phyloP scores from a whole-genome alignment of 1,140 invertebrate genomes.

The Drosophila nebulosa region DNA sequence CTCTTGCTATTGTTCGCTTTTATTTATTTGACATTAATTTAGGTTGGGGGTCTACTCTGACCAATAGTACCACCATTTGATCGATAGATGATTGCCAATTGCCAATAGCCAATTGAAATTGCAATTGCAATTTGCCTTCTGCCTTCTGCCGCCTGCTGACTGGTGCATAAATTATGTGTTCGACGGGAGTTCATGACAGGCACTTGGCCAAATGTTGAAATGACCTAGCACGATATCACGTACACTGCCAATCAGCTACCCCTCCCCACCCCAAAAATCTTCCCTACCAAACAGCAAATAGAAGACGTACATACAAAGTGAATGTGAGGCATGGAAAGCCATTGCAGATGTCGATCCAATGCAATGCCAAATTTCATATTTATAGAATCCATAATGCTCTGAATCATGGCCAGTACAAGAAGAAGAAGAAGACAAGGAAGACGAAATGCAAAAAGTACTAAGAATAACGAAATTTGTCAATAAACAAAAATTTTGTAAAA shows the following conservation, averaged over 20 bases:
- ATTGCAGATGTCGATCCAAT: too few species aligned
- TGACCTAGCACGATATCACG: constrained; percentile 46
- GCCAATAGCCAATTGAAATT: constrained; percentile 51
- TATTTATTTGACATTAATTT: constrained; percentile 75
- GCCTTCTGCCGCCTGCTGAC: too few species aligned
- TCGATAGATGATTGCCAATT: constrained; percentile 49
- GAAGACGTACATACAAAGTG: too few species aligned
- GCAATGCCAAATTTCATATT: too few species aligned
- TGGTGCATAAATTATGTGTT: constrained; percentile 62
- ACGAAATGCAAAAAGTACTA: too few species aligned
- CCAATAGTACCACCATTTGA: constrained; percentile 41
- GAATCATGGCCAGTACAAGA: too few species aligned
- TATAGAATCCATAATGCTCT: too few species aligned
- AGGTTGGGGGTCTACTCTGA: constrained; percentile 42
- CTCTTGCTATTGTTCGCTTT: constrained; percentile 40
- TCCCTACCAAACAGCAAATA: too few species aligned
- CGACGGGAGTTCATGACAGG: constrained; percentile 9
- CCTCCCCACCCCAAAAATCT: not conserved
- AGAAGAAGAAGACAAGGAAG: too few species aligned
- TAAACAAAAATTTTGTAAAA: too few species aligned
- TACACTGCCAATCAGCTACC: constrained; percentile 55
- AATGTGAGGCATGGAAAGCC: too few species aligned
- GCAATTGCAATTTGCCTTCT: not conserved
- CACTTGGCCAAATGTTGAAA: constrained; percentile 51
- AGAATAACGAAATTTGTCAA: too few species aligned